A percentile compares a stretch with the other conserved stretches of the same genome.
Evolutionary conservation across 2,888 invertebrate genomes (phyloP).

Genomic region (Drymonia ruficornis): DNA sequence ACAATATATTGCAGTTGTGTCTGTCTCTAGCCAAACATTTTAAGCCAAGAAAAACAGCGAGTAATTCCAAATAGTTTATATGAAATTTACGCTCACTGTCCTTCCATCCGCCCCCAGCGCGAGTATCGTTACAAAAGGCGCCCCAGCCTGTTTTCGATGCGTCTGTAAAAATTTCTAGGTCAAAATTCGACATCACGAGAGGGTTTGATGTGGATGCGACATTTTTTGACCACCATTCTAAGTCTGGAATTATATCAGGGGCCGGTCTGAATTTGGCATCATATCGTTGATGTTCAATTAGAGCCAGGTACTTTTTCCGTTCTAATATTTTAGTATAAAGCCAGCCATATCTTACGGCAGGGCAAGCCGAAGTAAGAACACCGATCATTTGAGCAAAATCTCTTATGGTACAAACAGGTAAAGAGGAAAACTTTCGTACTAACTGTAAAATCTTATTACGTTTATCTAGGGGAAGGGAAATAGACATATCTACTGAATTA

Average conservation of each 20-base stretch:
- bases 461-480: slow-evolving; percentile 17
- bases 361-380: slow-evolving; percentile 10
- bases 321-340: slow-evolving; percentile 16
- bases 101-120: slow-evolving; percentile 12
- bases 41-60: slow-evolving; percentile 11
- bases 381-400: slow-evolving; percentile 13
- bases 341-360: slow-evolving; percentile 14
- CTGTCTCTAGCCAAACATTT: slow-evolving; percentile 9
- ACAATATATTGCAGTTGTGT: slow-evolving; percentile 6
- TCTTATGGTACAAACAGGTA: slow-evolving; percentile 14
- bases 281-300: slow-evolving; percentile 10
- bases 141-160: slow-evolving; percentile 19
- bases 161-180: slow-evolving; percentile 16
- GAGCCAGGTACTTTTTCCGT: slow-evolving; percentile 15
- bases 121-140: slow-evolving; percentile 8
- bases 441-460: slow-evolving; percentile 7
- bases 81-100: slow-evolving; percentile 7
- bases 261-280: slow-evolving; percentile 10
- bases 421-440: slow-evolving; percentile 8
- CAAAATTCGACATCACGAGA: slow-evolving; percentile 4
- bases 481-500: slow-evolving; percentile 10
- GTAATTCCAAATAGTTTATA: slow-evolving; percentile 13
- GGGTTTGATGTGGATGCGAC: slow-evolving; percentile 5
- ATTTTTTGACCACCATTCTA: slow-evolving; percentile 18
- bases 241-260: slow-evolving; percentile 9